A percentile compares a stretch with the other conserved stretches of the same genome.
These are phyloP conservation scores for Scaptomyza graminum DNA, from an alignment of 1,140 invertebrate genomes.

Conservation along the genomic window DNA sequence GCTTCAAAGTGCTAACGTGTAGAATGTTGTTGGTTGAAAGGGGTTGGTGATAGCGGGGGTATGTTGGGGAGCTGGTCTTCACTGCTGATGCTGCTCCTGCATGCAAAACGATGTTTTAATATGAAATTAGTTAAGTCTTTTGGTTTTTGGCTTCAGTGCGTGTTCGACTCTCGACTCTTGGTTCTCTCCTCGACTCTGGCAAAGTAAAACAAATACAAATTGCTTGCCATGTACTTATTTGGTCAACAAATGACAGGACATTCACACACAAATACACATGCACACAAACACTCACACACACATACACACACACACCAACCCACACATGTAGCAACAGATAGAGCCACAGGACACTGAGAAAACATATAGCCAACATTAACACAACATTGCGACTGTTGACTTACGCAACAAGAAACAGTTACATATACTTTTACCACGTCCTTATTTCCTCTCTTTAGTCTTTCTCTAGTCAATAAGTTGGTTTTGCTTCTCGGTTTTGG, in stretches of 20 bases:
- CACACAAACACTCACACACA: slow-evolving; percentile 4
- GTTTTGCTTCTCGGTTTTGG: background rate
- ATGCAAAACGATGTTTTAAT: slow-evolving; percentile 83
- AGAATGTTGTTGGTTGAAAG: slow-evolving; percentile 30
- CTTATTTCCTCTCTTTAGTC: background rate
- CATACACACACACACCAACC: background rate
- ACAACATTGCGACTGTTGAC: slow-evolving; percentile 80
- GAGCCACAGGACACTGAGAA: slow-evolving; percentile 20
- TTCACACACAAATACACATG: slow-evolving; percentile 44
- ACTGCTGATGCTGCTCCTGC: slow-evolving; percentile 60
- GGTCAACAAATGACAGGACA: slow-evolving; percentile 82
- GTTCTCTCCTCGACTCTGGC: background rate
- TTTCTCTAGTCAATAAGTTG: slow-evolving; percentile 4
- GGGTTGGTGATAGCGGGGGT: background rate
- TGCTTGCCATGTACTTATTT: slow-evolving; percentile 81
- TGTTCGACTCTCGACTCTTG: slow-evolving; percentile 29
- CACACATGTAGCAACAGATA: background rate
- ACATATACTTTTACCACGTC: slow-evolving; percentile 33
- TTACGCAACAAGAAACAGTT: slow-evolving; percentile 77
- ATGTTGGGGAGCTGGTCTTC: slow-evolving; percentile 17
- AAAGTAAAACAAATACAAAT: slow-evolving; percentile 82
- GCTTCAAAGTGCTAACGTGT: slow-evolving; percentile 55
- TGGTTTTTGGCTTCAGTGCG: slow-evolving; percentile 71
- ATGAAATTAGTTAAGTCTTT: slow-evolving; percentile 82
- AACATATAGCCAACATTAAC: slow-evolving; percentile 77